Evolutionary conservation across 53 echinoderm and acorn worm species (phyloP).

Genomic region (Patiria pectinifera): DNA sequence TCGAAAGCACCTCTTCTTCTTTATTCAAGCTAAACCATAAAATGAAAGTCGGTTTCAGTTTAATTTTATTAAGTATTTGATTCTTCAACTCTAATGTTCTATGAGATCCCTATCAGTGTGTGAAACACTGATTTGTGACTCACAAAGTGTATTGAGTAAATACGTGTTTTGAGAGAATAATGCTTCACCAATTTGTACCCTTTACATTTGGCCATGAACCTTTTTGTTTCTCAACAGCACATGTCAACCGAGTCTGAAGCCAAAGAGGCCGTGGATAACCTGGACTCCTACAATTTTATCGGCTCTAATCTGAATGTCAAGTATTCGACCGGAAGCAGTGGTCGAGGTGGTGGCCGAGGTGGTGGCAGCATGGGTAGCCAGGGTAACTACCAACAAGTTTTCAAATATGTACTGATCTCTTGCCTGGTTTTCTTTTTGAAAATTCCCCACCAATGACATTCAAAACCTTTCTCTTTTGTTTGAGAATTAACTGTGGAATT

Average conservation of each 20-base stretch:
- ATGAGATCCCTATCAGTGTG: too few relatives aligned
- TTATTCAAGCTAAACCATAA: too few relatives aligned
- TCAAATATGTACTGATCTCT: not conserved
- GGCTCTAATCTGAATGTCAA: conserved; percentile 86
- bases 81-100: too few relatives aligned
- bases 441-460: too few relatives aligned
- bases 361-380: not conserved
- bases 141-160: not conserved
- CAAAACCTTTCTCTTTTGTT: too few relatives aligned
- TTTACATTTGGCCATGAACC: not conserved
- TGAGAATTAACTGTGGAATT: too few relatives aligned
- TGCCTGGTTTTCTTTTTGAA: too few relatives aligned
- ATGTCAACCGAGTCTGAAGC: conserved; percentile 91
- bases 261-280: conserved; percentile 81
- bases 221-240: conserved; percentile 62
- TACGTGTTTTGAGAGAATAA: not conserved
- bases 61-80: too few relatives aligned
- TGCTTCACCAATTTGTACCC: not conserved
- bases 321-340: conserved; percentile 85
- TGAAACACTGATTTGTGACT: too few relatives aligned
- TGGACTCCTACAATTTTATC: conserved; percentile 79
- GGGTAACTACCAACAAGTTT: not conserved
- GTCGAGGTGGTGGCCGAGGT: conserved; percentile 78
- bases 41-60: too few relatives aligned
- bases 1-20: too few relatives aligned